Evolutionary conservation across 53 echinoderm and acorn worm genomes (phyloP).

Genomic region (Stichopus horrens): DNA sequence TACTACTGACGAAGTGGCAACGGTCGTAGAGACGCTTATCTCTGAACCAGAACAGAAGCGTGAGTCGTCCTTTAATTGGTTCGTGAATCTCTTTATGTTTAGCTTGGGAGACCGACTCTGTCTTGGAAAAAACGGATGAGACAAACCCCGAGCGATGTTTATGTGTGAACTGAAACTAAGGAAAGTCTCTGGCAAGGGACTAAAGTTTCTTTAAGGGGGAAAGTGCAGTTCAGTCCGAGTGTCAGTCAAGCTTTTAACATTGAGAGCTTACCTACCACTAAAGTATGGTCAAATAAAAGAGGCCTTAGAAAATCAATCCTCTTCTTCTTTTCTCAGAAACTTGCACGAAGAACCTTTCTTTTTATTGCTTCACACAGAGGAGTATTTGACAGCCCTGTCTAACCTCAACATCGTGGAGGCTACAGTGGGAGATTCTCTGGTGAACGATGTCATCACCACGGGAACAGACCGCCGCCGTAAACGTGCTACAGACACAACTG

Average conservation of each 20-base stretch:
- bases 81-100: too few relatives aligned
- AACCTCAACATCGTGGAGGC: constrained; percentile 62
- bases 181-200: too few relatives aligned
- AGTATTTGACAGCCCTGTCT: constrained; percentile 57
- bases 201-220: too few relatives aligned
- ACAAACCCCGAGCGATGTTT: too few relatives aligned
- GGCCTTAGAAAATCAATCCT: background rate
- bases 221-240: too few relatives aligned
- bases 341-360: background rate
- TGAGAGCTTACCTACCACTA: background rate
- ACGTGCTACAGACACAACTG: constrained; percentile 39
- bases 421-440: constrained; percentile 7
- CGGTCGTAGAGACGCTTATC: constrained; percentile 52
- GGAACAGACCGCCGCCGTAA: constrained; percentile 20
- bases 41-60: constrained; percentile 59
- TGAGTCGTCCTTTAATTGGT: background rate
- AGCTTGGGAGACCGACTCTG: too few relatives aligned
- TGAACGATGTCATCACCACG: background rate
- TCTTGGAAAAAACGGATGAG: too few relatives aligned
- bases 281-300: background rate
- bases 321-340: background rate
- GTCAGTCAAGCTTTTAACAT: background rate
- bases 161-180: too few relatives aligned
- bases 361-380: constrained; percentile 37
- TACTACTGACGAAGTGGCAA: constrained; percentile 26